Evolutionary conservation across 2,797 vertebrate species (phyloP), one percentile per base, ranked within the genome.

Genomic region (Semaprochilodus insignis): DNA sequence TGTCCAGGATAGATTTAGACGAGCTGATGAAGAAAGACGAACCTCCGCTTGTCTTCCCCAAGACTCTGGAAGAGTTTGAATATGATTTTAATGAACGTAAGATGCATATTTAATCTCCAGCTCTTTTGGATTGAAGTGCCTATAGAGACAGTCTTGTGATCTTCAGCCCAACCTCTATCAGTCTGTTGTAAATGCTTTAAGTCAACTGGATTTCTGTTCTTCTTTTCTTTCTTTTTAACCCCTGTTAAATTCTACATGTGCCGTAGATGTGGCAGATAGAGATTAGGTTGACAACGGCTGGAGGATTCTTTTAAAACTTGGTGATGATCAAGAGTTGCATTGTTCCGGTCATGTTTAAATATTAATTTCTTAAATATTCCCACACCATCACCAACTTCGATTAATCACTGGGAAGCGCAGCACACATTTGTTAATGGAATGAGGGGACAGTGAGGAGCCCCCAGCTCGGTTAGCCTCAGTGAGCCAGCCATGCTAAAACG

Each of bases 21-120:
- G 97, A 99, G 91, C 95, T 99, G 83, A 99, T 99, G 97, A 99
- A 98, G 96, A 99, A 99, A 93, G 98, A 99, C 92, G 97, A 99
- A 82, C 98, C 97, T 80, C 97, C 97, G 19, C 96, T 99, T 89
- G 95, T 95, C 88, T 99, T 99, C 91, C 97, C 98, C 86, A 96
- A 97, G 93, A 97, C 97, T 57, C 93, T 99, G 92, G 96, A 99
- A 91, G 97, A 97, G 89, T 99, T 99, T 91, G 97, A 98, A 92
- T 99, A 99, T 89, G 91, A 95, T 78, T 99, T 99, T 93, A 99
- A 99, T 94, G 97, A 99, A 93, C 92, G 97, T 99, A 95, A 97
- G 97, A n/a, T 54, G 36, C 21, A 51, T n/a, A 7, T 51, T 59
- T 40, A 11, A 48, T 8, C 27, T 27, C 14, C 31, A 0, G 10